Evolutionary conservation across 2,888 invertebrate species (phyloP).

Genomic region (Phrixothrix hirtus): DNA sequence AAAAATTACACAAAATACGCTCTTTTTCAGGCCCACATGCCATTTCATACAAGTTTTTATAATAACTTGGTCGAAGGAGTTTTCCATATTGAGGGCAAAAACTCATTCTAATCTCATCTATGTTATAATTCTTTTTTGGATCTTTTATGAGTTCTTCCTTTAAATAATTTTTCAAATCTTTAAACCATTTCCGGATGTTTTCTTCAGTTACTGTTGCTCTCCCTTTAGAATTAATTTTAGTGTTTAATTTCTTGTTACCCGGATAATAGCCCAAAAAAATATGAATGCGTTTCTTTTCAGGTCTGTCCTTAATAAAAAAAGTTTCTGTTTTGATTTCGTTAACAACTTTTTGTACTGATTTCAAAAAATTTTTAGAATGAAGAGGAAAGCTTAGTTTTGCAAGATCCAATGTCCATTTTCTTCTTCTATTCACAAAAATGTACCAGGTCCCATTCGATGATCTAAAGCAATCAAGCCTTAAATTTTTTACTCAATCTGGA

Average conservation of each 20-base stretch:
- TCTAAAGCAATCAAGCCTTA: too few species aligned
- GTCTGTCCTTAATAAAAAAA: neutral
- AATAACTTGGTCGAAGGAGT: neutral
- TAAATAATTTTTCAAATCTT: neutral
- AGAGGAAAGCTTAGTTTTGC: constrained; percentile 2
- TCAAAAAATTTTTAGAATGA: neutral
- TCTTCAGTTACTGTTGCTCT: constrained; percentile 6
- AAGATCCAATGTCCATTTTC: constrained; percentile 2
- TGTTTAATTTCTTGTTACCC: neutral
- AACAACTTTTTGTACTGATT: neutral
- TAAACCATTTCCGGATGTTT: neutral
- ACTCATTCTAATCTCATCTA: neutral
- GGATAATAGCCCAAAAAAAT: neutral
- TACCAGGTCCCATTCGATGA: neutral
- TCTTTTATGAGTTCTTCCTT: neutral
- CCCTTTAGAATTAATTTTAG: constrained; percentile 4
- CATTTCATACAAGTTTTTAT: constrained; percentile 3
- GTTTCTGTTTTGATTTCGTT: too few species aligned
- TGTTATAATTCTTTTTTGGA: neutral
- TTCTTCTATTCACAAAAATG: neutral
- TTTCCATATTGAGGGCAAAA: neutral
- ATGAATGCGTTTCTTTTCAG: neutral
- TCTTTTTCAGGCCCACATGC: constrained; percentile 4
- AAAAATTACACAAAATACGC: constrained; percentile 10
- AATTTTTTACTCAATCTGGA: too few species aligned